Conservation (phyloP, 1,140 invertebrate species). For the Melipona quadrifasciata region DNA sequence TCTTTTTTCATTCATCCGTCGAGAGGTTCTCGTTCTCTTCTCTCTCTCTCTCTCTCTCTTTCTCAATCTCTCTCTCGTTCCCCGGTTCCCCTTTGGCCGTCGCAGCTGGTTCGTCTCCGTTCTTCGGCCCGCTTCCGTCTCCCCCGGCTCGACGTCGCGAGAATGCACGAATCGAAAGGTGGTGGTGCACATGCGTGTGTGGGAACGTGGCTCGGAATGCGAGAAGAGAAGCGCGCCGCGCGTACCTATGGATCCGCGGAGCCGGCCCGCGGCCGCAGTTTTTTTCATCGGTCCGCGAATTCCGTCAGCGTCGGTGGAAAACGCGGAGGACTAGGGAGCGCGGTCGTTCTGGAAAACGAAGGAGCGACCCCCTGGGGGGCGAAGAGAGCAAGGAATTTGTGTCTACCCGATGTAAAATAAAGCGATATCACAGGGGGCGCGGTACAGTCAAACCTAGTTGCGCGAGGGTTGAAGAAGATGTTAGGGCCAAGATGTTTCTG, state of each 20-base stretch:
- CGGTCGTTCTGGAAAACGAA: neutral
- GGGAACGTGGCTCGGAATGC: conserved; percentile 75
- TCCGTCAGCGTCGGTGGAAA: neutral
- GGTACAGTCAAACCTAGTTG: too few relatives aligned
- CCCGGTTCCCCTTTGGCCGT: neutral
- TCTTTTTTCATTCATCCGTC: conserved; percentile 56
- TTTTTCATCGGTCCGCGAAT: conserved; percentile 42
- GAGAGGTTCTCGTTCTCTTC: conserved; percentile 5
- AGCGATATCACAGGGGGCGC: too few relatives aligned
- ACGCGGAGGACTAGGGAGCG: neutral
- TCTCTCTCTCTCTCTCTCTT: neutral
- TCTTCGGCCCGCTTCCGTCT: conserved; percentile 19
- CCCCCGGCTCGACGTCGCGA: conserved; percentile 43
- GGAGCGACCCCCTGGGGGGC: neutral
- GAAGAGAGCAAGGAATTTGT: too few relatives aligned
- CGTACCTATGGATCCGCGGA: conserved; percentile 69
- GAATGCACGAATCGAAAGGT: conserved; percentile 75
- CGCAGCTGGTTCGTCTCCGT: conserved; percentile 17
- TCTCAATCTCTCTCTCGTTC: neutral
- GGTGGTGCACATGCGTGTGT: conserved; percentile 67
- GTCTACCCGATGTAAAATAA: too few relatives aligned
- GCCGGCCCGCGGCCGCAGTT: conserved; percentile 18
- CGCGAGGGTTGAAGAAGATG: too few relatives aligned
- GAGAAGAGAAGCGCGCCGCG: conserved; percentile 40
- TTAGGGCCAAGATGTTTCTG: too few relatives aligned